Evolutionary conservation across 2,113 vertebrate genomes (phyloP).

Genomic region (Protobothrops flavoviridis): DNA sequence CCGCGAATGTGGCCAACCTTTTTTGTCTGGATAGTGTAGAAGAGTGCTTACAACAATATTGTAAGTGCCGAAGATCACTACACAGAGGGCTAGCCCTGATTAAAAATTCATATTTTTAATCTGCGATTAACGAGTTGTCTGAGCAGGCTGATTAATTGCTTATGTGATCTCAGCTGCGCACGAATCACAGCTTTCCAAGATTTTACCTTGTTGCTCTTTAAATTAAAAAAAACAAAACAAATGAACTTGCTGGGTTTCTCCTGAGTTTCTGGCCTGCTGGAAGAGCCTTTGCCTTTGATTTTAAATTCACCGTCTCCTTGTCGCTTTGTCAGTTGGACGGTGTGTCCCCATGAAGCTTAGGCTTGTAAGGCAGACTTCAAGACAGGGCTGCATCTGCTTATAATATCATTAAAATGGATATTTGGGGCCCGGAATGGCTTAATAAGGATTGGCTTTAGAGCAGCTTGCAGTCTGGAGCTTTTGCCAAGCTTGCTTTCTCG

Average conservation of each 20-base stretch:
- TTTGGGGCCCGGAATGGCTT: neutral
- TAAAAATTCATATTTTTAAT: conserved; percentile 35
- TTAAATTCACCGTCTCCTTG: conserved; percentile 15
- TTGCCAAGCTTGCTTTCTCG: neutral
- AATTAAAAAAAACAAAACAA: neutral
- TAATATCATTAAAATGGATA: conserved; percentile 1
- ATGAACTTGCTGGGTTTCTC: rapidly evolving
- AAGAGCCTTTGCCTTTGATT: conserved; percentile 26
- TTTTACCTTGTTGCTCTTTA: neutral
- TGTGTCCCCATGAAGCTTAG: neutral
- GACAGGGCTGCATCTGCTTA: conserved; percentile 39
- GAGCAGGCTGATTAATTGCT: conserved; percentile 11
- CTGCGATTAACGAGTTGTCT: conserved; percentile 23
- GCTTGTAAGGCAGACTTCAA: conserved; percentile 3
- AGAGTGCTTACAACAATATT: neutral
- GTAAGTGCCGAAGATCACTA: neutral
- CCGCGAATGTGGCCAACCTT: neutral
- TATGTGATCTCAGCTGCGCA: neutral
- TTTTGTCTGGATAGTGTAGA: neutral
- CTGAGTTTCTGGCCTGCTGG: neutral
- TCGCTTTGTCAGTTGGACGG: conserved; percentile 16
- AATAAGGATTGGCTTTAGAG: neutral
- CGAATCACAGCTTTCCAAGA: neutral
- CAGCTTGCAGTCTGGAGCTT: neutral
- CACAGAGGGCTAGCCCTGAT: conserved; percentile 19